Base-by-base conservation (phyloP, 2,888 invertebrate species). In the Gnatocerus cornutus region DNA sequence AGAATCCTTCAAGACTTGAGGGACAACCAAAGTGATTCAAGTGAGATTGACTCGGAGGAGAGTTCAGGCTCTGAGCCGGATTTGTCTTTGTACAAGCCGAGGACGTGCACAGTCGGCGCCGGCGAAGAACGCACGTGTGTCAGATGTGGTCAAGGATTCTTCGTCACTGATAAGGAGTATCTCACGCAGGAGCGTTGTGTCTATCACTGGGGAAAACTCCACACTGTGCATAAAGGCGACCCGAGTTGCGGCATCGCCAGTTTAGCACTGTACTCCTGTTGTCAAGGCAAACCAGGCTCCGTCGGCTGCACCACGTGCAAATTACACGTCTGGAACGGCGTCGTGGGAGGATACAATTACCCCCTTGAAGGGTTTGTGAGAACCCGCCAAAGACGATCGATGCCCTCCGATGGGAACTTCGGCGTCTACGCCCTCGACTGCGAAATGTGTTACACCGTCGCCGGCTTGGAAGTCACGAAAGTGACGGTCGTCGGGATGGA, bases 381-480 rank as follows among this genome's bases (percentile, higher is more conserved):
- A 1, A 78, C 94, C 89, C 79, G 90, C 90, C 0, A 85, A 88
- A 53, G 92, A 92, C 1, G 77, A 81, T 3, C 71, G 69, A 9
- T 29, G 5, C 86, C 87, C 5, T 85, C 86, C 27, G 88, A 89
- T 64, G 84, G 83, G 0, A 82, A 85, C 69, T 84, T 83, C 66
- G 86, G 86, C 0, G 90, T 94, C 0, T 97, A 92, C 84, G 94
- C 96, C 0, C 83, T 99, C 16, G 99, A 99, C 85, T 97, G 98
- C 83, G 99, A 99, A 86, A 99, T 98, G 98, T 95, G 95, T 77
- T 98, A 93, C 83, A 98, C 98, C 3, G 91, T 91, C 0, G 87
- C 88, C 13, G 98, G 98, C 0, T 86, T 94, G 52, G 98, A 98
- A 84, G 85, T 97, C 62, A 93, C 95, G 13, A 92, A 96, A 83